A percentile compares a stretch with the other conserved stretches of the same genome.
Evolutionary conservation across 2,888 invertebrate genomes (phyloP).

Genomic region (Tetranychus truncatus): DNA sequence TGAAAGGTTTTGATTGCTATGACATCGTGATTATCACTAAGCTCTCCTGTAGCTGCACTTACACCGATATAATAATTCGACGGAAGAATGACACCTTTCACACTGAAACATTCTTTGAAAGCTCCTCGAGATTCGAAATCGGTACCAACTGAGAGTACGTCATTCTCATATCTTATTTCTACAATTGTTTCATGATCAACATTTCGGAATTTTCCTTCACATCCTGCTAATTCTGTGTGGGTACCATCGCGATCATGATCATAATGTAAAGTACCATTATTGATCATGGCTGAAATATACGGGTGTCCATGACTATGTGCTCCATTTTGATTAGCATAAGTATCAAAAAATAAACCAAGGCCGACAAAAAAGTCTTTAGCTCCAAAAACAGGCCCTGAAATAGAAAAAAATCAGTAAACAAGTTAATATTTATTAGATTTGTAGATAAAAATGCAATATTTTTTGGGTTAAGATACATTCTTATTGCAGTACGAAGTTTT

Average conservation of each 20-base stretch:
- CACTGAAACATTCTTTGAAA: conserved; percentile 83
- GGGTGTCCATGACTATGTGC: conserved; percentile 97
- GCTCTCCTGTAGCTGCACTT: conserved; percentile 87
- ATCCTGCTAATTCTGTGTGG: conserved; percentile 88
- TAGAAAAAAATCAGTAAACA: conserved; percentile 2
- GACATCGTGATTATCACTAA: conserved; percentile 84
- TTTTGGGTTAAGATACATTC: not conserved
- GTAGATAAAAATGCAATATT: not conserved
- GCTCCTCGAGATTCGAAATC: conserved; percentile 76
- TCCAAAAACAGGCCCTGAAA: conserved; percentile 73
- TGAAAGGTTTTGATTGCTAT: conserved; percentile 78
- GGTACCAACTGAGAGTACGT: conserved; percentile 51
- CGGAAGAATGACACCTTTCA: conserved; percentile 70
- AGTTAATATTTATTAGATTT: not conserved
- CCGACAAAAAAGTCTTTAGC: conserved; percentile 77
- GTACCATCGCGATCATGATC: conserved; percentile 98
- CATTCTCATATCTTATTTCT: conserved; percentile 73
- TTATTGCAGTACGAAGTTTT: not conserved
- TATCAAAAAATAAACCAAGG: conserved; percentile 79
- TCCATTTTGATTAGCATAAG: conserved; percentile 97
- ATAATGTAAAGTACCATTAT: conserved; percentile 81
- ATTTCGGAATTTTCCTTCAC: conserved; percentile 87
- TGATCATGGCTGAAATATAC: conserved; percentile 92
- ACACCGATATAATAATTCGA: conserved; percentile 87
- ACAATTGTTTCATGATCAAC: conserved; percentile 70